Base-by-base conservation (phyloP, 23 tunicate species). In the Oikopleura albicans region DNA sequence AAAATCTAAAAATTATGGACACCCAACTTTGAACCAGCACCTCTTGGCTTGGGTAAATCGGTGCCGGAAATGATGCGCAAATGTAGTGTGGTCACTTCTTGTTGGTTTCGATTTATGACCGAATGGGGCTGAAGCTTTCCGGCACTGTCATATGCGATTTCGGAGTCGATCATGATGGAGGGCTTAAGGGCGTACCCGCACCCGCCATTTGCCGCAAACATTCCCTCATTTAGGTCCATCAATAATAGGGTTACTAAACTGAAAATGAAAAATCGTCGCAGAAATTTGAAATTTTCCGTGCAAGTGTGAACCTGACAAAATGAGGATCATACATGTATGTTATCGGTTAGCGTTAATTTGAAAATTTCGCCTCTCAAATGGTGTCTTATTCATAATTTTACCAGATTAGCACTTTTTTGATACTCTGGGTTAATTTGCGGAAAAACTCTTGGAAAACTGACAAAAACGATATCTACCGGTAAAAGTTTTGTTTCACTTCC, bases 151-250 rank as follows among this genome's bases (percentile, higher is more conserved):
- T 8, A 49, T 38, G 38, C 39, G 40, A 83, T 1, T 56, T 88
- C 99, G 76, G 87, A 84, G 0, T 95, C 99, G 0, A 91, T 75
- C 96, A 95, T 95, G 1, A 95, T 84, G 0, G 84, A 40, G 0
- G 99, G 99, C 84, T 95, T 95, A 35, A 95, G 92, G 34, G 91
- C 99, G 40, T 95, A 95, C 39, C 99, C 99, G 79, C 99, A 95
- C 31, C 96, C 91, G 16, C 99, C 99, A 85, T 95, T 95, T 92
- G 91, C 89, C 34, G 96, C 84, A 41, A 95, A 95, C 83, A 87
- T 85, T 0, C 99, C 99, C 57, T 95, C 99, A 84, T 95, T 95
- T 66, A 95, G 89, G 63, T 95, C 99, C 99, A 95, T 95, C 95
- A 93, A 88, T 76, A 93, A 83, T 66, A n/a, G n/a, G n/a, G n/a